Conservation (phyloP, 1,140 invertebrate species). For the Pogonus chalceus region DNA sequence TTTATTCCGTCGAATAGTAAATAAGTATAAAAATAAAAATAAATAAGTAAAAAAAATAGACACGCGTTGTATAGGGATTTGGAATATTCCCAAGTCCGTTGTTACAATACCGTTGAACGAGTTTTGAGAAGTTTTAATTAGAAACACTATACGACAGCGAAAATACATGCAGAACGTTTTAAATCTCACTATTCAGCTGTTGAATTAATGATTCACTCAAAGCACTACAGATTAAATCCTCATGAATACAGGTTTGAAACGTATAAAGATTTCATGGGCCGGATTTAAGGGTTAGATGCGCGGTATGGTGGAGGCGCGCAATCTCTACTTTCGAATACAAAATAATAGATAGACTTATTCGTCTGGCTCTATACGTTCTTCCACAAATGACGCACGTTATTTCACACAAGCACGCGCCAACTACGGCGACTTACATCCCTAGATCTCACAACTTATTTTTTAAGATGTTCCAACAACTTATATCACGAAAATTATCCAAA, state of each 20-base stretch:
- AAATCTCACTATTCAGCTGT: slow-evolving; percentile 5
- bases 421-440: neutral
- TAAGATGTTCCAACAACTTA: neutral
- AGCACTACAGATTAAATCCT: slow-evolving; percentile 7
- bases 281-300: slow-evolving; percentile 3
- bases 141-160: neutral
- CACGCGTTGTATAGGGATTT: too few species aligned
- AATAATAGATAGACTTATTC: slow-evolving; percentile 5
- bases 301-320: too few species aligned
- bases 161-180: slow-evolving; percentile 7
- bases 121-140: slow-evolving; percentile 7
- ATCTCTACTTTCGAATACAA: slow-evolving; percentile 4
- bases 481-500: neutral
- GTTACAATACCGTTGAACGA: too few species aligned
- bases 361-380: neutral
- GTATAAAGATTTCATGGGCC: slow-evolving; percentile 5
- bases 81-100: too few species aligned
- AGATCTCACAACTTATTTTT: neutral
- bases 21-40: too few species aligned
- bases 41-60: too few species aligned
- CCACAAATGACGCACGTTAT: neutral
- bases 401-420: neutral
- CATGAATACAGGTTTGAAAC: slow-evolving; percentile 6
- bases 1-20: too few species aligned
- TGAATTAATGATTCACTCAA: slow-evolving; percentile 6